Conservation (phyloP, 2,113 vertebrate genomes). For the Furnarius figulus region DNA sequence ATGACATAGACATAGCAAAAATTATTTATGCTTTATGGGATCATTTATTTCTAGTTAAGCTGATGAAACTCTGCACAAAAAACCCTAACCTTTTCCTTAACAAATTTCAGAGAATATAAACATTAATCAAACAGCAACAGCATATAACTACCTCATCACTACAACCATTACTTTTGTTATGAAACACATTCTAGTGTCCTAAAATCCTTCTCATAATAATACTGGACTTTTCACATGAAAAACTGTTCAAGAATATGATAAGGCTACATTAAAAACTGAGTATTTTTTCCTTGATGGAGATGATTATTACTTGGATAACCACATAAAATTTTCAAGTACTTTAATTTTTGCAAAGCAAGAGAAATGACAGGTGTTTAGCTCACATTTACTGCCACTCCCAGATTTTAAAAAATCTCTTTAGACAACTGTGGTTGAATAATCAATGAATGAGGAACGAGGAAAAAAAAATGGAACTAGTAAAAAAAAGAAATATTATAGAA, state of each 20-base stretch:
- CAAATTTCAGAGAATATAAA: neutral
- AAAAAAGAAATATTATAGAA: neutral
- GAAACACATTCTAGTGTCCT: neutral
- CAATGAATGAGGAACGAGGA: neutral
- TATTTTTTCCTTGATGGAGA: neutral
- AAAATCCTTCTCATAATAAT: neutral
- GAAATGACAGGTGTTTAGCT: neutral
- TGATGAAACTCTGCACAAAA: neutral
- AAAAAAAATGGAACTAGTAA: too few species aligned
- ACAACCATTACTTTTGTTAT: neutral
- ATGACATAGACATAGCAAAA: neutral
- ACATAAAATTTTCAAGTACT: neutral
- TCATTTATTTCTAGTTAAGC: neutral
- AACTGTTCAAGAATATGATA: neutral
- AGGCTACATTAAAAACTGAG: neutral
- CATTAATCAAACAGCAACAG: neutral
- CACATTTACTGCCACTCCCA: neutral
- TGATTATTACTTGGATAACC: neutral
- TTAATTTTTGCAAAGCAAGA: neutral
- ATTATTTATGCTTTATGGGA: neutral
- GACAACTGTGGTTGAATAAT: neutral
- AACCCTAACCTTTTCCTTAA: fast-evolving
- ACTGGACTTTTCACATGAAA: neutral
- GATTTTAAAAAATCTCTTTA: neutral
- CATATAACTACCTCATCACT: neutral